A percentile compares a stretch with the other conserved stretches of the same genome.
These are phyloP conservation scores for Himalopsyche kuldschensis DNA, from an alignment of 2,888 invertebrate species.

Conservation along the genomic window DNA sequence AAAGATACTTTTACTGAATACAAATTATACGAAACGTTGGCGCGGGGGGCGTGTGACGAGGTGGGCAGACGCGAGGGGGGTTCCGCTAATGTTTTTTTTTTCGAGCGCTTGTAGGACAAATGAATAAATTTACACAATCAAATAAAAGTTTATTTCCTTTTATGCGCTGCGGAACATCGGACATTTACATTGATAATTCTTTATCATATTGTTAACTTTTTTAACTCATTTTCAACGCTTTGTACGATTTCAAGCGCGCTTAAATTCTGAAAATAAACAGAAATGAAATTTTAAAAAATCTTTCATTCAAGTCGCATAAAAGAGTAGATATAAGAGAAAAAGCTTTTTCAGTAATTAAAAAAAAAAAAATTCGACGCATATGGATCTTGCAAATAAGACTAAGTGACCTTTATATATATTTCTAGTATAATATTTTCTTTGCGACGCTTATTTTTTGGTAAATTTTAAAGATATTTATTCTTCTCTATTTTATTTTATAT, in stretches of 20 bases:
- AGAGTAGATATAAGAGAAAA: no score
- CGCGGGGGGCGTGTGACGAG: neutral
- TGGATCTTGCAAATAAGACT: no score
- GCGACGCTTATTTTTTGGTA: no score
- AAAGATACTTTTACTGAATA: slow-evolving; percentile 10
- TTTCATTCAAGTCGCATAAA: no score
- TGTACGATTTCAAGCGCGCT: neutral
- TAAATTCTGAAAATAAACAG: neutral
- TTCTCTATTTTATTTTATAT: no score
- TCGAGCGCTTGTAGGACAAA: neutral
- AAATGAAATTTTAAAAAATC: no score
- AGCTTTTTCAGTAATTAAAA: no score
- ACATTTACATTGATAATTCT: neutral
- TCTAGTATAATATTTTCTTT: no score
- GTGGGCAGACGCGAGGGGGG: neutral
- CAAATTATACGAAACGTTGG: neutral
- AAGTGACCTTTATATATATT: no score
- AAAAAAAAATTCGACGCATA: no score
- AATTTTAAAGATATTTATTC: no score
- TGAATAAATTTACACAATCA: slow-evolving; percentile 1
- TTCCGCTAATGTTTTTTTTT: neutral
- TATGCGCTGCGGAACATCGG: neutral
- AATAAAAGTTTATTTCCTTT: slow-evolving; percentile 1
- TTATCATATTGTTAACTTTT: neutral
- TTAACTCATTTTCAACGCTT: neutral